Conservation (phyloP, 2,113 vertebrate species). For the Petromus typicus region DNA sequence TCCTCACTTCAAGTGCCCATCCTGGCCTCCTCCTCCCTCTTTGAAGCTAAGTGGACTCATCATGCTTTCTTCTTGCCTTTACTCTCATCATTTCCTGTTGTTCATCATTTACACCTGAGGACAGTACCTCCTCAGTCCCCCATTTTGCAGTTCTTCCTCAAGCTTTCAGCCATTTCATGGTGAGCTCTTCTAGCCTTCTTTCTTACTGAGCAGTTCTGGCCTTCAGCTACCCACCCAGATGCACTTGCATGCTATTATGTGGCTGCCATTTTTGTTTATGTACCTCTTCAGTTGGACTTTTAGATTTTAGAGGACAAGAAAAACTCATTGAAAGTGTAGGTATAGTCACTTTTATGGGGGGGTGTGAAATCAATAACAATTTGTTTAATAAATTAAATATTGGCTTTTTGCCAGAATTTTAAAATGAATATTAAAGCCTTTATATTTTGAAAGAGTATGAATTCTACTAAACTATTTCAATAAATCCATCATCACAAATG, state of each 20-base stretch:
- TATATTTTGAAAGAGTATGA: slow-evolving; percentile 27
- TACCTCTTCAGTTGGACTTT: background rate
- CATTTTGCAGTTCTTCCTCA: too few relatives aligned
- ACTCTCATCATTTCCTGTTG: background rate
- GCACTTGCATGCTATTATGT: background rate
- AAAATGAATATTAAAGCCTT: slow-evolving; percentile 5
- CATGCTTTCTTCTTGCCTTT: fast-evolving
- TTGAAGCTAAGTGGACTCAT: background rate
- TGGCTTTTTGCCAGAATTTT: background rate
- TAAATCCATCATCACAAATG: background rate
- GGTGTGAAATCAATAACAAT: background rate
- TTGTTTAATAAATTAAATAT: background rate
- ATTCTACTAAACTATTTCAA: background rate
- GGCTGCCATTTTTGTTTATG: background rate
- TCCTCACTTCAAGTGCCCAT: background rate
- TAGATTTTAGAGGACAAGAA: background rate
- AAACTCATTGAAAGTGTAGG: background rate
- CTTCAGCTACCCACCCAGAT: background rate
- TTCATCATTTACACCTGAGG: background rate
- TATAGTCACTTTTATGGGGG: background rate
- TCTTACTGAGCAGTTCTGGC: background rate
- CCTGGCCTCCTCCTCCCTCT: background rate
- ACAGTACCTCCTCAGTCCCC: fast-evolving
- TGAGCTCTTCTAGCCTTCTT: background rate
- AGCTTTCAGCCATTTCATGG: background rate